Conservation (phyloP, 2,113 vertebrate species). For the Tichodroma muraria region DNA sequence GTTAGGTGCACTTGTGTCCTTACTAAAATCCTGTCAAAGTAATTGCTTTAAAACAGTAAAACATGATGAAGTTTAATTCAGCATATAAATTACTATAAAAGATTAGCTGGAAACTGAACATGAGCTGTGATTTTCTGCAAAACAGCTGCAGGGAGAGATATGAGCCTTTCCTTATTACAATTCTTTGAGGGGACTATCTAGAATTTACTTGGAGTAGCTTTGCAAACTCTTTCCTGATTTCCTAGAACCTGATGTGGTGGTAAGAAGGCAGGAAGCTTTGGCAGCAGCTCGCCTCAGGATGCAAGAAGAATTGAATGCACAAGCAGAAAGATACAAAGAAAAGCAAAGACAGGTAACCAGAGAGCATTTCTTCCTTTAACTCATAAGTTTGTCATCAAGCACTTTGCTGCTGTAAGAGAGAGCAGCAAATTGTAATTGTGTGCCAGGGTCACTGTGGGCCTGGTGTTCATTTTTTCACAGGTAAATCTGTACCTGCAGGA, state of each 20-base stretch:
- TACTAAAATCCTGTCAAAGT: not conserved
- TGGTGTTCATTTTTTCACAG: not conserved
- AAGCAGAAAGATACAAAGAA: slow-evolving; percentile 83
- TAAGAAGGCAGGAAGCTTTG: slow-evolving; percentile 82
- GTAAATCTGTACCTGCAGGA: not conserved
- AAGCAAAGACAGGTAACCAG: slow-evolving; percentile 81
- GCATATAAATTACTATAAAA: not conserved
- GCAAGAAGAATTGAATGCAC: slow-evolving; percentile 86
- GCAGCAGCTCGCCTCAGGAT: slow-evolving; percentile 83
- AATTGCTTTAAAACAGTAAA: not conserved
- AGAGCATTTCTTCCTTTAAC: not conserved
- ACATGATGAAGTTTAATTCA: not conserved
- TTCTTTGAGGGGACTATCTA: not conserved
- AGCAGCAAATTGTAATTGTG: not conserved
- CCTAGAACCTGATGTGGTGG: slow-evolving; percentile 75
- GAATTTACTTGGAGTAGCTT: not conserved
- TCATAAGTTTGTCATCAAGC: not conserved
- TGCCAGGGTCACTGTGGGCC: not conserved
- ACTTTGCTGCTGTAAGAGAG: not conserved
- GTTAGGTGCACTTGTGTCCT: not conserved
- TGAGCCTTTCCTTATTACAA: not conserved
- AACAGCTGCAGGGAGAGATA: not conserved
- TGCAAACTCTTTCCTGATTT: not conserved
- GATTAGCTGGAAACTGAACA: not conserved
- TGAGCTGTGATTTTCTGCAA: not conserved